Percentiles rank a stretch among this genome's conserved stretches.
Evolutionary conservation across 2,888 invertebrate genomes (phyloP).

Genomic region (Eumacrocentrus americanus): DNA sequence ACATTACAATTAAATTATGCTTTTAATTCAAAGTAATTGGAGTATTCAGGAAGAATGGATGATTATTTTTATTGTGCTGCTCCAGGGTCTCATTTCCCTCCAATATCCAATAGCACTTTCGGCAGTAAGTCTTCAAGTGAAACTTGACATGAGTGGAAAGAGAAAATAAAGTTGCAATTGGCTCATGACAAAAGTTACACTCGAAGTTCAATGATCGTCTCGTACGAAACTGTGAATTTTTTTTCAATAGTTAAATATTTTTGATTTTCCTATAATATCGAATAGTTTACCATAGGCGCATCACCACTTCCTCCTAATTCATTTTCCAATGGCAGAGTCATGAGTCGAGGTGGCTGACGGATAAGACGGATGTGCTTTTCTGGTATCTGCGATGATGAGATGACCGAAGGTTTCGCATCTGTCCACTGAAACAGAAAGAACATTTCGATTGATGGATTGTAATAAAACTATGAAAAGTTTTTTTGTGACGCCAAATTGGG

Average conservation of each 20-base stretch:
- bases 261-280: neutral
- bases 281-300: neutral
- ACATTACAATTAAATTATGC: neutral
- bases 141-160: conserved; percentile 52
- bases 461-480: neutral
- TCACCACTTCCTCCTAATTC: neutral
- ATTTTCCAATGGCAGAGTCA: neutral
- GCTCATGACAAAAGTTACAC: conserved; percentile 49
- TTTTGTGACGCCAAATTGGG: too few species aligned
- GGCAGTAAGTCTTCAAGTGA: conserved; percentile 45
- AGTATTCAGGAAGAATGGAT: conserved; percentile 22
- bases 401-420: neutral
- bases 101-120: conserved; percentile 48
- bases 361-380: neutral
- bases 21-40: too few species aligned
- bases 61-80: conserved; percentile 37
- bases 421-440: neutral
- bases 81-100: conserved; percentile 44
- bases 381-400: neutral
- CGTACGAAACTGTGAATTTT: conserved; percentile 32
- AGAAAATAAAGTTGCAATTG: conserved; percentile 47
- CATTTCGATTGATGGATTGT: neutral
- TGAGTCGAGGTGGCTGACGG: neutral
- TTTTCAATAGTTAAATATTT: too few species aligned
- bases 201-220: conserved; percentile 38